Evolutionary conservation across 2,113 vertebrate genomes (phyloP).

Genomic region (Chaetops frenatus): DNA sequence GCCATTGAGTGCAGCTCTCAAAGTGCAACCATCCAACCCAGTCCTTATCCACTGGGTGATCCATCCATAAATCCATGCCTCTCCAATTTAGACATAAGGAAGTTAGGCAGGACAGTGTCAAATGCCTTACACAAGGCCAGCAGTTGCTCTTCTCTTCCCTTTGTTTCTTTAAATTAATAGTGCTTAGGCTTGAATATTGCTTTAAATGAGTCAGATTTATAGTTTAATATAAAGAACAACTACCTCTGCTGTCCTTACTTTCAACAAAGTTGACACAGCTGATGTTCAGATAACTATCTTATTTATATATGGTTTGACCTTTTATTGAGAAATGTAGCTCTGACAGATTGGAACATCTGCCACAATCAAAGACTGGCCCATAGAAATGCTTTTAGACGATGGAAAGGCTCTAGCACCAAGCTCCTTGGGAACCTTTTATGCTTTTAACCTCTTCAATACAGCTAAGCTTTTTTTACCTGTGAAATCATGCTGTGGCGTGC

Average conservation of each 20-base stretch:
- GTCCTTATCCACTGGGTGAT: not conserved
- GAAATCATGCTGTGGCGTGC: not conserved
- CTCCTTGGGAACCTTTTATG: not conserved
- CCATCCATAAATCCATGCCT: not conserved
- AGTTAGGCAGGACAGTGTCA: not conserved
- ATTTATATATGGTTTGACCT: not conserved
- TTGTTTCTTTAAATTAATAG: not conserved
- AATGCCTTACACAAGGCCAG: not conserved
- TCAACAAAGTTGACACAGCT: not conserved
- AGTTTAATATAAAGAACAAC: not conserved
- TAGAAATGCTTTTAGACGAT: not conserved
- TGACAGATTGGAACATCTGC: not conserved
- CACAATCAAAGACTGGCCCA: not conserved
- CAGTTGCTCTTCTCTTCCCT: not conserved
- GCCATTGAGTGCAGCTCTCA: not conserved
- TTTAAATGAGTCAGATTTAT: not conserved
- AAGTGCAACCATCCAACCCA: not conserved
- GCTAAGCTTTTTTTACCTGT: not conserved
- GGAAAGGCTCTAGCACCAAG: not conserved
- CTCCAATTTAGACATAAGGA: not conserved
- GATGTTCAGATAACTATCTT: not conserved
- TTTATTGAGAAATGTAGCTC: not conserved
- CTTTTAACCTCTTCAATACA: not conserved
- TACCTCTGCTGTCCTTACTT: not conserved
- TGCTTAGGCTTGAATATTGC: not conserved